Base-by-base conservation (phyloP, 1,140 invertebrate genomes). In the Laupala kohalensis region DNA sequence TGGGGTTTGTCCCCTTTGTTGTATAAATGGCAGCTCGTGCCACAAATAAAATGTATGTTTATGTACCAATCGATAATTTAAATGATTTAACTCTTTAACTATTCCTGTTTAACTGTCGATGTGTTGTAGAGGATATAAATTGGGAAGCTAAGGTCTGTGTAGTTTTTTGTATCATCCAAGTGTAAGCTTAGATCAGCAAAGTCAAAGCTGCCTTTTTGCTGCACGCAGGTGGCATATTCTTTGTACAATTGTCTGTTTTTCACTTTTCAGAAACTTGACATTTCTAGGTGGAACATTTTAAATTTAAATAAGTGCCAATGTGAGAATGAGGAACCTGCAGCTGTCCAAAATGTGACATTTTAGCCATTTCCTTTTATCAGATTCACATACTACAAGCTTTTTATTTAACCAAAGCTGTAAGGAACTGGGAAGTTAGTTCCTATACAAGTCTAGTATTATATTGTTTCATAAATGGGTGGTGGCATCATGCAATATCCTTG, bases 401-500 rank as follows among this genome's bases (percentile, higher is more conserved):
- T 67, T 67, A 62, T 72, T 67, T 68, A 72, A 72, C 67, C 65
- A 72, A 69, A 68, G 71, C 67, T 53, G 68, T 29, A 23, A 71
- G 71, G 71, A 67, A 68, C 71, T 63, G 71, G 27, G 30, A 24
- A 28, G 24, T 26, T 68, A 72, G 71, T 72, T 67, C 71, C 71
- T 68, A 72, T 69, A 37, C 65, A 63, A 67, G 65, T 67, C 26
- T 68, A 72, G 65, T 69, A 72, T 64, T 69, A 63, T 37, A 63
- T 24, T 26, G 71, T 68, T 68, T 29, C 30, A 37, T 28, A 72
- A 37, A 68, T 68, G 63, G 65, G 67, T 68, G 65, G 30, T 72
- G 63, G 75, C 71, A 80, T 79, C 74, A 76, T 75, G 77, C 79
- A 78, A 76, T 81, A 81, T 81, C 79, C 80, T 81, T 82, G 81